Evolutionary conservation across 2,888 invertebrate genomes (phyloP).

Genomic region (Eudasyphora cyanicolor): DNA sequence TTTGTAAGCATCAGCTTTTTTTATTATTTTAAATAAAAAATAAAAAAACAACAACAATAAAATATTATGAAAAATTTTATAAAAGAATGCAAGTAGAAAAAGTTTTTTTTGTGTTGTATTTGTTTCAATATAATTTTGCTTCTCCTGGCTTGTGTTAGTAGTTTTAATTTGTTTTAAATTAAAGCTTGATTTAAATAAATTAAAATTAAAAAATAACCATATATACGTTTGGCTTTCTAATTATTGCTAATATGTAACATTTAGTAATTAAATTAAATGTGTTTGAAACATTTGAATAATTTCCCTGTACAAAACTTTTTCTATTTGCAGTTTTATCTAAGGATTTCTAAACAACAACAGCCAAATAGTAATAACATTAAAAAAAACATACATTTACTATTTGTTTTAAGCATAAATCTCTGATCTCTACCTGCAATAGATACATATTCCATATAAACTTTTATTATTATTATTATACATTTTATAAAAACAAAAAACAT

Average conservation of each 20-base stretch:
- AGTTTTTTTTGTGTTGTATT: no score
- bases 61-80: conserved; percentile 9
- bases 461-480: neutral
- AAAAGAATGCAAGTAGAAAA: conserved; percentile 64
- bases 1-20: conserved; percentile 40
- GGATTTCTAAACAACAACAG: conserved; percentile 59
- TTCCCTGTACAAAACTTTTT: conserved; percentile 57
- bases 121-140: conserved; percentile 45
- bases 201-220: conserved; percentile 16
- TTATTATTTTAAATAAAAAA: conserved; percentile 15
- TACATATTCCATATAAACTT: neutral
- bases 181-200: conserved; percentile 7
- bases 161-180: conserved; percentile 6
- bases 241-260: neutral
- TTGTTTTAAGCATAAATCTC: neutral
- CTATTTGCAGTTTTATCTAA: conserved; percentile 65
- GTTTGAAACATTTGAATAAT: no score
- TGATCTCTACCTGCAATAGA: no score
- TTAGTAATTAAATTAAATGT: conserved; percentile 18
- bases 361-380: conserved; percentile 39
- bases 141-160: conserved; percentile 43
- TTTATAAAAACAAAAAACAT: conserved; percentile 4
- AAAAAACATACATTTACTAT: neutral
- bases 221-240: conserved; percentile 49
- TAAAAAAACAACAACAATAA: neutral